Conservation (phyloP, 1,140 invertebrate species). For the Dendrolimus kikuchii region DNA sequence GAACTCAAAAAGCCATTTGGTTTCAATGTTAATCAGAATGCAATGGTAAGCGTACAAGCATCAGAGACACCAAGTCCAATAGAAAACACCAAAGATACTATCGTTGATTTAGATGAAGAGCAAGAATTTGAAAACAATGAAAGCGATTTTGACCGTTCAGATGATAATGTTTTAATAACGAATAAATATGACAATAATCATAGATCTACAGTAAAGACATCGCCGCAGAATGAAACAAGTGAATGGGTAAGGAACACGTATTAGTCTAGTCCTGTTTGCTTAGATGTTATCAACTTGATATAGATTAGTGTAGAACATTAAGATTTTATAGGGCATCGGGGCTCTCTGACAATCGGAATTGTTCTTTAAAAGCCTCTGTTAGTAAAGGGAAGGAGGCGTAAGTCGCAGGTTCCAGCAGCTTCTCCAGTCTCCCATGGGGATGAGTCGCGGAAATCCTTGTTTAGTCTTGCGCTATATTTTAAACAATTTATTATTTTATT, state of each 20-base stretch:
- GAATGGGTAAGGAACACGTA: conserved; percentile 34
- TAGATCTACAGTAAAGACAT: conserved; percentile 5
- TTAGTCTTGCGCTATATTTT: no score
- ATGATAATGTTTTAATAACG: conserved; percentile 45
- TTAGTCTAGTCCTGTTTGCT: no score
- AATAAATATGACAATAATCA: conserved; percentile 34
- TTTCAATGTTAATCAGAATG: conserved; percentile 5
- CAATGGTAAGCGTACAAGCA: conserved; percentile 4
- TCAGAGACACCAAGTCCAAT: neutral
- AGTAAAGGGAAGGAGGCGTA: no score
- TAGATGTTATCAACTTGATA: no score
- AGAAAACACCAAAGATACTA: conserved; percentile 6
- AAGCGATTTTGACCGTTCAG: conserved; percentile 36
- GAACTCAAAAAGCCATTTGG: conserved; percentile 18
- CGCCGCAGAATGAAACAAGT: conserved; percentile 7
- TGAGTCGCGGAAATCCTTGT: no score
- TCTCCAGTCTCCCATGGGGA: no score
- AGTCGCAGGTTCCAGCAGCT: no score
- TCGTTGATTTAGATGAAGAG: conserved; percentile 6
- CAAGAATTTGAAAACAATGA: conserved; percentile 23
- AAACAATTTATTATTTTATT: neutral
- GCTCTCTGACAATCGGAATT: no score
- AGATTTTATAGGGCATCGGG: no score
- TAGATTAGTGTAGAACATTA: no score
- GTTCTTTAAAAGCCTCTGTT: no score